Evolutionary conservation across 2,797 vertebrate genomes (phyloP).

Genomic region (Oryzias sinensis): DNA sequence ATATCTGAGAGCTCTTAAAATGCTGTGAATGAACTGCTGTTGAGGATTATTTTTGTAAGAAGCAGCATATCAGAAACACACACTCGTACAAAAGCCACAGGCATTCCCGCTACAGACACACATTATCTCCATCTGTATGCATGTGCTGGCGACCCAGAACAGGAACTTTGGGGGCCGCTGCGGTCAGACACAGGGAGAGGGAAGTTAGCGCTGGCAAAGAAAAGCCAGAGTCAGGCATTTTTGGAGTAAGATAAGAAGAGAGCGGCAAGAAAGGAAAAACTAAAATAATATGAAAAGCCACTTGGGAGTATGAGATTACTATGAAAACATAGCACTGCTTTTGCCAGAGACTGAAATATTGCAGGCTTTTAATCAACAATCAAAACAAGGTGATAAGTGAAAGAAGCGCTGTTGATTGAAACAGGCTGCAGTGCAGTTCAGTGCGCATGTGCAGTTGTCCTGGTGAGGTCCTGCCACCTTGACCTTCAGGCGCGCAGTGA

Average conservation of each 20-base stretch:
- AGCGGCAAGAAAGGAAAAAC: conserved; percentile 72
- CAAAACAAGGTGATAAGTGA: conserved; percentile 57
- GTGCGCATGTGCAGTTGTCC: conserved; percentile 17
- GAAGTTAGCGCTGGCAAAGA: conserved; percentile 68
- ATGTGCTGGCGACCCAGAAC: conserved; percentile 60
- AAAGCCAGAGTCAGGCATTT: conserved; percentile 74
- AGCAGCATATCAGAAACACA: conserved; percentile 26
- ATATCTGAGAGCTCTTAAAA: conserved; percentile 11
- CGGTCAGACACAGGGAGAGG: conserved; percentile 63
- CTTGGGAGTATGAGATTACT: conserved; percentile 62
- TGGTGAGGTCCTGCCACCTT: conserved; percentile 27
- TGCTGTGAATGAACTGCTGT: conserved; percentile 15
- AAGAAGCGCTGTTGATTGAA: conserved; percentile 28
- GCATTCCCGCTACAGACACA: conserved; percentile 65
- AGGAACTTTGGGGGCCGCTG: conserved; percentile 69
- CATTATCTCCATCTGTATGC: conserved; percentile 61
- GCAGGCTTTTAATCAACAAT: conserved; percentile 52
- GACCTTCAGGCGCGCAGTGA: conserved; percentile 47
- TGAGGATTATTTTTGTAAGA: conserved; percentile 22
- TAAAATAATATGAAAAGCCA: conserved; percentile 75
- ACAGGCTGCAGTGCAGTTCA: conserved; percentile 7
- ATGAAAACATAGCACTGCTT: conserved; percentile 60
- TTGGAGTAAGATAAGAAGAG: conserved; percentile 80
- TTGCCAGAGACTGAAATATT: conserved; percentile 51
- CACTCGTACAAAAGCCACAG: conserved; percentile 52